Percentiles rank a stretch among this genome's conserved stretches.
phyloP scores from a whole-genome alignment of 2,888 invertebrate species.

The Pseudococcus jackbeardsleyi region DNA sequence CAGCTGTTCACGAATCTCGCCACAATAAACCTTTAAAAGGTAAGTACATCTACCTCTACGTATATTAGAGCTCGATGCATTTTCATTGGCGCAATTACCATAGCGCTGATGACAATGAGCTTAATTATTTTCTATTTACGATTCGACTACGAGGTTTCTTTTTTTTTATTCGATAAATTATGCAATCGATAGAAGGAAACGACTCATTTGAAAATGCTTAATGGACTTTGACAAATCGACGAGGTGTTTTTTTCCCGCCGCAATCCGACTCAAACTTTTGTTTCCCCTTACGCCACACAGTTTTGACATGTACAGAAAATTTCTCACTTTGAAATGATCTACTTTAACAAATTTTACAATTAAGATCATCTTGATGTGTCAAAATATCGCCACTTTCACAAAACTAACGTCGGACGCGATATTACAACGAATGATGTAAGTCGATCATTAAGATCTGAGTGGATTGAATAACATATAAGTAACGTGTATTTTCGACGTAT shows the following conservation, averaged over 20 bases:
- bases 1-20: conserved; percentile 33
- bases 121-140: conserved; percentile 15
- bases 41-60: not conserved
- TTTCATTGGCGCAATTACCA: conserved; percentile 27
- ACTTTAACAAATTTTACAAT: conserved; percentile 6
- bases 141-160: not conserved
- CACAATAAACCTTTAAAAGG: conserved; percentile 36
- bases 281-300: too few relatives aligned
- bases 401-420: not conserved
- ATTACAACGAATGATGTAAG: not conserved
- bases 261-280: too few relatives aligned
- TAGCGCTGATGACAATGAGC: not conserved
- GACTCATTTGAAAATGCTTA: not conserved
- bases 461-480: conserved; percentile 13
- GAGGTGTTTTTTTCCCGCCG: too few relatives aligned
- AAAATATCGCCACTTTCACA: not conserved
- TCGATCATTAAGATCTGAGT: not conserved
- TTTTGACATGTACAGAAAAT: not conserved
- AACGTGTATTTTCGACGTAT: conserved; percentile 18
- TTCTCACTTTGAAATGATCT: not conserved
- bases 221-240: conserved; percentile 1
- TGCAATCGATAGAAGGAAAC: not conserved
- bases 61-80: not conserved
- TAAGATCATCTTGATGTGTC: not conserved
- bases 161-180: not conserved